Evolutionary conservation across 2,888 invertebrate species (phyloP), one percentile per base, ranked within the genome.

Genomic region (Liodrosophila aerea): DNA sequence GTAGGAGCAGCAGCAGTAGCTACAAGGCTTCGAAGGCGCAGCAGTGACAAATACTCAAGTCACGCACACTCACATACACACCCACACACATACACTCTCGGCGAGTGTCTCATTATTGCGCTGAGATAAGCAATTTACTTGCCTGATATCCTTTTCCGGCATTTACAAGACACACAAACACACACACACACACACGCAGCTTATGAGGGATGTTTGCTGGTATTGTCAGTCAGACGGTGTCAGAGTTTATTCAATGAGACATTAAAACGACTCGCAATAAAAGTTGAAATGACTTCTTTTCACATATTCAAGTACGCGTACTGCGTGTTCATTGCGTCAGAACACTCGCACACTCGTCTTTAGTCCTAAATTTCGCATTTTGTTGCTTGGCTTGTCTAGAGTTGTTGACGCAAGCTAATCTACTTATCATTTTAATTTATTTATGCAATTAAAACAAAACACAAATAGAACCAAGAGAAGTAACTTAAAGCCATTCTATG

Each of bases 91-190:
- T 39, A 30, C 37, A 63, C 43, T 39, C 50, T 53, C 40, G 15
- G 47, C 41, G 65, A 70, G 69, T 62, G 52, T 36, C 69, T 81
- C 81, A 74, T 77, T 81, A 77, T 77, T 77, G 70, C 29, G 63
- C 75, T 73, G 82, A 81, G 73, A 77, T 81, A 77, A 77, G 69
- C 70, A 81, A 81, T 77, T 77, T 75, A 77, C 73, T 73, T 70
- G 58, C 66, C 56, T 75, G 75, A 81, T 81, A 77, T 75, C 73
- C 75, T 77, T 77, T 66, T 77, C 70, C 75, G 61, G 64, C 58
- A 53, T 44, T 64, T 57, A 53, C 53, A 63, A 44, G 37, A 45
- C 12, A 39, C 34, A 52, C 15, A 47, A 36, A 18, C 49, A 16
- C 22, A 22, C 22, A 22, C 22, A 4, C 5, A 22, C 22, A 22